A percentile compares a stretch with the other conserved stretches of the same genome.
These are phyloP conservation scores for Neoscelio sp. DNA, from an alignment of 2,888 invertebrate species.

Conservation along the genomic window DNA sequence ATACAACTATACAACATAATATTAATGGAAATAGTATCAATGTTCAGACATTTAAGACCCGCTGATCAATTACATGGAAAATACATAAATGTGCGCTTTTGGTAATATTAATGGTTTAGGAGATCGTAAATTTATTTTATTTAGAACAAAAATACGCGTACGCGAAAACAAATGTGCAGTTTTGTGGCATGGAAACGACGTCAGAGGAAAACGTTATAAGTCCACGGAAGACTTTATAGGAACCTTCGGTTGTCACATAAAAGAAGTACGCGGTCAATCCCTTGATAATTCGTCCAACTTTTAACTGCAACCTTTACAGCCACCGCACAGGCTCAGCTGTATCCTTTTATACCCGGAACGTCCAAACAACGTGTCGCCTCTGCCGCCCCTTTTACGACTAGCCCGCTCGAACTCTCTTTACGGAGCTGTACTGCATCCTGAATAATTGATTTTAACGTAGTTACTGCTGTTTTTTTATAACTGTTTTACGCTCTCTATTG, in stretches of 20 bases:
- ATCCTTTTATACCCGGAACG: conserved; percentile 64
- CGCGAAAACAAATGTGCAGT: conserved; percentile 42
- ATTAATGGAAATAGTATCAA: too few relatives aligned
- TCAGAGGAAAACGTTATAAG: conserved; percentile 49
- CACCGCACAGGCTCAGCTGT: conserved; percentile 71
- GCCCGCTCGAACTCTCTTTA: conserved; percentile 78
- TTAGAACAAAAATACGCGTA: conserved; percentile 35
- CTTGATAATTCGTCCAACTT: conserved; percentile 80
- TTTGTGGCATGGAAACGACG: conserved; percentile 37
- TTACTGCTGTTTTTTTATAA: conserved; percentile 83
- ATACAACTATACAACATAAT: too few relatives aligned
- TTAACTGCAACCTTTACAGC: conserved; percentile 80
- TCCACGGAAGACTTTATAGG: conserved; percentile 62
- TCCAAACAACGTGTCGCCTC: conserved; percentile 69
- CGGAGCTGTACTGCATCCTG: conserved; percentile 78
- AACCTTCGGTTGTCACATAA: conserved; percentile 65
- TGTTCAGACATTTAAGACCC: too few relatives aligned
- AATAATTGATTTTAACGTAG: conserved; percentile 82
- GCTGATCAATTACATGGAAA: too few relatives aligned
- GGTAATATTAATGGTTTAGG: conserved; percentile 3
- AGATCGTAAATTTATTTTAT: conserved; percentile 17
- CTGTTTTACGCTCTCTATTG: conserved; percentile 81
- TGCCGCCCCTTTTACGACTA: conserved; percentile 80
- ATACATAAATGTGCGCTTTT: too few relatives aligned
- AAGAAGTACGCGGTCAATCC: conserved; percentile 72